Evolutionary conservation across 1,140 invertebrate genomes (phyloP).

Genomic region (Drosophila willistoni): DNA sequence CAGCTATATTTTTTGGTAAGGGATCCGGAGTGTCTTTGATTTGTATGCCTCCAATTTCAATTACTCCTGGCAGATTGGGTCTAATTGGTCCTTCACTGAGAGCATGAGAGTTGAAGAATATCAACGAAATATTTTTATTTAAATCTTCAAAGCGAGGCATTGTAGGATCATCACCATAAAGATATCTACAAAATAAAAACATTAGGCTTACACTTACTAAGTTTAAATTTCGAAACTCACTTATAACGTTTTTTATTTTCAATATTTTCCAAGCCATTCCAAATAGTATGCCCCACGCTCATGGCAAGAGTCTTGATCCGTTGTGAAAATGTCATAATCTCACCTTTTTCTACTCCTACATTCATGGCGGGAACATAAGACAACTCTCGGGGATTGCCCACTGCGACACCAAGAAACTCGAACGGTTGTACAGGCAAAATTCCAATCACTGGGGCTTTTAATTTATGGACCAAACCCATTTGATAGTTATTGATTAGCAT

Average conservation of each 20-base stretch:
- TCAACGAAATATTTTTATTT: conserved; percentile 39
- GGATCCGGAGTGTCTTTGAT: conserved; percentile 57
- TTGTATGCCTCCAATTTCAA: conserved; percentile 81
- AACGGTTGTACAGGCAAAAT: conserved; percentile 38
- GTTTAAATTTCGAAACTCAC: not conserved
- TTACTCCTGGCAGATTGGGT: conserved; percentile 66
- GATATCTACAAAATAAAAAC: not conserved
- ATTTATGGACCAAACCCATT: conserved; percentile 59
- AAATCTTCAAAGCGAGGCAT: conserved; percentile 27
- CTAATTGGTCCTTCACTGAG: conserved; percentile 47
- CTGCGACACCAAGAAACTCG: conserved; percentile 27
- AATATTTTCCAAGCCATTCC: not conserved
- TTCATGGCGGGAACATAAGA: conserved; percentile 57
- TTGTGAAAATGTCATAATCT: conserved; percentile 26
- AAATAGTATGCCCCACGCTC: not conserved
- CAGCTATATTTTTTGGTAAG: conserved; percentile 66
- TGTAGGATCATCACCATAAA: conserved; percentile 13
- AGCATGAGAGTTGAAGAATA: conserved; percentile 40
- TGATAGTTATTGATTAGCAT: conserved; percentile 64
- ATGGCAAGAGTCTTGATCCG: conserved; percentile 30
- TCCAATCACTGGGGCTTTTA: conserved; percentile 60
- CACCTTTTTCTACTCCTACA: conserved; percentile 12
- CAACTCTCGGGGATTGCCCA: conserved; percentile 57
- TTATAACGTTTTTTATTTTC: not conserved
- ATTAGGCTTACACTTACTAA: not conserved